A percentile compares a stretch with the other conserved stretches of the same genome.
Evolutionary conservation across 2,888 invertebrate species (phyloP).

Genomic region (Dorcus hopei): DNA sequence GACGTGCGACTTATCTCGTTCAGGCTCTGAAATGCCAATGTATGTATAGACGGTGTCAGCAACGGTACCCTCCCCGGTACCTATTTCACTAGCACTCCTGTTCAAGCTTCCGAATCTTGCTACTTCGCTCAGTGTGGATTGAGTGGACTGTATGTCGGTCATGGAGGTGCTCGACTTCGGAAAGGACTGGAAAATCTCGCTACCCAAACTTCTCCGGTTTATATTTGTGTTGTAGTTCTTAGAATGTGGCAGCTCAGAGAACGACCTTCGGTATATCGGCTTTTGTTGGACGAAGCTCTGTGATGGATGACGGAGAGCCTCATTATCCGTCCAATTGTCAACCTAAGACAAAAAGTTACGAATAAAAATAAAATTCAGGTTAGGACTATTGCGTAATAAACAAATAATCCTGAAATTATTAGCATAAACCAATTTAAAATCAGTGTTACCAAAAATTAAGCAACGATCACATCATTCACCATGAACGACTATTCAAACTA

Average conservation of each 20-base stretch:
- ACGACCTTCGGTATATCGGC: slow-evolving; percentile 51
- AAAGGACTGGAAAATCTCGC: slow-evolving; percentile 37
- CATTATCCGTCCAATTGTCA: slow-evolving; percentile 50
- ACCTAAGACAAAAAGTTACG: slow-evolving; percentile 31
- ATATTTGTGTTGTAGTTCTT: slow-evolving; percentile 35
- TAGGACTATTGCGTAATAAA: too few relatives aligned
- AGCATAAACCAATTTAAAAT: too few relatives aligned
- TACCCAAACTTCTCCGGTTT: slow-evolving; percentile 43
- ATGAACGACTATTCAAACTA: too few relatives aligned
- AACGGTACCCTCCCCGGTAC: slow-evolving; percentile 22
- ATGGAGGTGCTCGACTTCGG: slow-evolving; percentile 48
- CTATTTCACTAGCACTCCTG: slow-evolving; percentile 41
- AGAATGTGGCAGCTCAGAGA: slow-evolving; percentile 43
- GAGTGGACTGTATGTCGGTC: slow-evolving; percentile 46
- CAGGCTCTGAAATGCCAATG: slow-evolving; percentile 47
- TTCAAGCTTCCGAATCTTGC: slow-evolving; percentile 35
- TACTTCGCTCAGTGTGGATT: slow-evolving; percentile 27
- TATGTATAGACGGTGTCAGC: slow-evolving; percentile 43
- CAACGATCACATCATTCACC: too few relatives aligned
- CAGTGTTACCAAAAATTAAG: too few relatives aligned
- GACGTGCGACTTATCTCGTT: slow-evolving; percentile 38
- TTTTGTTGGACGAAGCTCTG: slow-evolving; percentile 36
- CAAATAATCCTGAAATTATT: too few relatives aligned
- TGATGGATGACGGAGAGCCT: slow-evolving; percentile 40
- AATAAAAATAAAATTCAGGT: too few relatives aligned